Base-by-base conservation (phyloP, 1,140 invertebrate species). In the Tetragonula clypearis region DNA sequence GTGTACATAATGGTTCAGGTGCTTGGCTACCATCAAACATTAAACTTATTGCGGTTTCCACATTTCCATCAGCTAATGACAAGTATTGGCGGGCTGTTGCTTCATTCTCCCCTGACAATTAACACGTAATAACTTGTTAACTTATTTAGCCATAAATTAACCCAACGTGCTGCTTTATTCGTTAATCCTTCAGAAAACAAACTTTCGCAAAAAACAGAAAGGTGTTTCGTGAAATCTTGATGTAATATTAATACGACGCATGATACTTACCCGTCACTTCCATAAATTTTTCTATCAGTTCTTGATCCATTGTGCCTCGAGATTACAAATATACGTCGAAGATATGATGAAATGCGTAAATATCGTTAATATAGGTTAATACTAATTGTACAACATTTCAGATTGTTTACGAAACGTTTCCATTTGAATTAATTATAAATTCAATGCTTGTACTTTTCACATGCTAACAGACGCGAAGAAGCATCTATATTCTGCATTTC, bases 31-130 rank as follows among this genome's bases (percentile, higher is more conserved):
- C 88, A 77, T 95, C 94, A 53, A 94, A 95, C 85, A 95, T 90
- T 58, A 95, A 85, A 68, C 86, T 94, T 35, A 95, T 94, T 12
- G 94, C 94, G 76, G 92, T 90, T 80, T 95, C 94, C 23, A 95
- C 95, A 85, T 95, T 95, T 14, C 93, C 94, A 80, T 95, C 93
- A 5, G 93, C 90, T 23, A 93, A 86, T n/a, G 90, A 82, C 60
- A 95, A 88, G 84, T 93, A 94, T 72, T 94, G 93, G 69, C 86
- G 88, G 81, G 94, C 92, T 71, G 89, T 92, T 19, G 92, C 92
- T 88, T 94, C 92, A 60, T 85, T 91, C 84, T 93, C 92, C n/a
- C 92, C 93, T 91, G 76, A 87, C 35, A 56, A 82, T 55, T 82
- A 41, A 69, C 19, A 53, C 19, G 60, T 30, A 56, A 23, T 75